Evolutionary conservation across 64 coral and sea anemone genomes (phyloP).

Genomic region (Catalaphyllia jardinei): DNA sequence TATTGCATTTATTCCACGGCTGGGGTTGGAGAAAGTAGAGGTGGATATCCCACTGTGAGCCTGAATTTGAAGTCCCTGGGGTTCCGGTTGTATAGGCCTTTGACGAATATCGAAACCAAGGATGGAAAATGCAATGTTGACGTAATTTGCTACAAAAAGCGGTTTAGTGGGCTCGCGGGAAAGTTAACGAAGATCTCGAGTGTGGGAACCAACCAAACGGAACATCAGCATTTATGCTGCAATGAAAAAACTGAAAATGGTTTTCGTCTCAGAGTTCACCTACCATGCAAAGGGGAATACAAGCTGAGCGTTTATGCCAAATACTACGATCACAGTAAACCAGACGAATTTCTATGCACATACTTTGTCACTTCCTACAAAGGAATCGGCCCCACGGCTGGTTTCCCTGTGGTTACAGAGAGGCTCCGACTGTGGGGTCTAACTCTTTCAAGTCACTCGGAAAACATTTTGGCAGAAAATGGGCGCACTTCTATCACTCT

Average conservation of each 20-base stretch:
- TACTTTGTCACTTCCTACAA: slow-evolving; percentile 38
- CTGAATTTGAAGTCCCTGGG: slow-evolving; percentile 43
- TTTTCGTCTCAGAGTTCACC: slow-evolving; percentile 28
- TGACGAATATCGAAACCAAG: slow-evolving; percentile 49
- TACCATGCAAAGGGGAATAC: slow-evolving; percentile 40
- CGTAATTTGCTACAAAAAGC: slow-evolving; percentile 22
- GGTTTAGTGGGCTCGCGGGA: slow-evolving; percentile 1
- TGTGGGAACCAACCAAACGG: background rate
- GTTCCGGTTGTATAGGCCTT: slow-evolving; percentile 26
- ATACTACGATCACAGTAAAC: background rate
- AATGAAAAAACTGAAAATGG: slow-evolving; percentile 46
- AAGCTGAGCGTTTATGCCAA: slow-evolving; percentile 26
- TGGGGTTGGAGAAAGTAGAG: slow-evolving; percentile 7
- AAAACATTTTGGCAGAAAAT: slow-evolving; percentile 49
- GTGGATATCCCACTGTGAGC: slow-evolving; percentile 46
- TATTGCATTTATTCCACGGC: slow-evolving; percentile 47
- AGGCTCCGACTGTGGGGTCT: slow-evolving; percentile 38
- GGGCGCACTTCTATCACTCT: slow-evolving; percentile 12
- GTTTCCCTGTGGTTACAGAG: slow-evolving; percentile 37
- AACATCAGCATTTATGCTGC: slow-evolving; percentile 5
- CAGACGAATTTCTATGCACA: slow-evolving; percentile 25
- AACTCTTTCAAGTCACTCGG: slow-evolving; percentile 34
- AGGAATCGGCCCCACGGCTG: slow-evolving; percentile 27
- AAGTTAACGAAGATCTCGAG: background rate
- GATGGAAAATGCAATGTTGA: slow-evolving; percentile 18